Conservation (phyloP, 2,113 vertebrate species). For the Sceloporus undulatus region DNA sequence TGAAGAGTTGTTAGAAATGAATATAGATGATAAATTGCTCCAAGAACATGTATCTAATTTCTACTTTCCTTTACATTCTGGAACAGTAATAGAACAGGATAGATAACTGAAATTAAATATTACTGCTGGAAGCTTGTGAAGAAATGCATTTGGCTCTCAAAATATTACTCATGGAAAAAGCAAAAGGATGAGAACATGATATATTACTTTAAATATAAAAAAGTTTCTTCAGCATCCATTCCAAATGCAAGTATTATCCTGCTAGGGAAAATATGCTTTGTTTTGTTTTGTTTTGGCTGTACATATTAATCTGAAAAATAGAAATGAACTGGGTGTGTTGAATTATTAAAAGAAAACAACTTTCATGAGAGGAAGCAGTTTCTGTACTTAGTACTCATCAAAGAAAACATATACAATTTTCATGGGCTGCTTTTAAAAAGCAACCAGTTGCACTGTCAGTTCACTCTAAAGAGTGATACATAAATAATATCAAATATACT, state of each 20-base stretch:
- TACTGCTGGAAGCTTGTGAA: background rate
- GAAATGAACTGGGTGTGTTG: background rate
- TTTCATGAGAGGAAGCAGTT: background rate
- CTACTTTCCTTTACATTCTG: background rate
- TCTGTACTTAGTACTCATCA: background rate
- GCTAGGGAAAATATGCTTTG: slow-evolving; percentile 4
- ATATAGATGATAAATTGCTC: slow-evolving; percentile 6
- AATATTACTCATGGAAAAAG: background rate
- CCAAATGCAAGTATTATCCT: background rate
- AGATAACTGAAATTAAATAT: background rate
- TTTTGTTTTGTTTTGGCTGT: background rate
- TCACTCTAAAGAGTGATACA: background rate
- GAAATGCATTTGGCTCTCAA: background rate
- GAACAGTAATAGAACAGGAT: background rate
- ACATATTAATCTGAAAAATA: background rate
- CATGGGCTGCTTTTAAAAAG: background rate
- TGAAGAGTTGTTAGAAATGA: background rate
- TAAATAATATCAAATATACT: background rate
- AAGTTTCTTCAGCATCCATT: fast-evolving
- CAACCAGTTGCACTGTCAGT: background rate
- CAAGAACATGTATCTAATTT: slow-evolving; percentile 3
- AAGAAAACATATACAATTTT: background rate
- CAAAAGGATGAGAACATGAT: background rate
- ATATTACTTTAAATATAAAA: fast-evolving
- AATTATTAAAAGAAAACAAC: slow-evolving; percentile 15